Conservation (phyloP, 2,888 invertebrate genomes). For the Cloeon dipterum region DNA sequence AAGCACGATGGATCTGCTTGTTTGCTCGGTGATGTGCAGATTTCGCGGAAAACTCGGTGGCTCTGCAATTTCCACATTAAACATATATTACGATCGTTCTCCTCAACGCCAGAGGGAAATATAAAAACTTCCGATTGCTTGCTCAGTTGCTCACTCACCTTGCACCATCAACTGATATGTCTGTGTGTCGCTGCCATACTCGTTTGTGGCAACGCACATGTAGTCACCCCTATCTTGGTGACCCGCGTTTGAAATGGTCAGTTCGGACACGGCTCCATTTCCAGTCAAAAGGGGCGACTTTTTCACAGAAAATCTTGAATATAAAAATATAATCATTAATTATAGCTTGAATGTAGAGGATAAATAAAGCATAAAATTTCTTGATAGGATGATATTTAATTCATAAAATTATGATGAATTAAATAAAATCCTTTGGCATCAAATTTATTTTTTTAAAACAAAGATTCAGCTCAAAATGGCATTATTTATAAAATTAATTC, state of each 20-base stretch:
- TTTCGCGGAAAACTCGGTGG: conserved; percentile 35
- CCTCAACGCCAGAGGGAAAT: too few species aligned
- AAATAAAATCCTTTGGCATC: too few species aligned
- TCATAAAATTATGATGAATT: too few species aligned
- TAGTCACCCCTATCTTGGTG: conserved; percentile 31
- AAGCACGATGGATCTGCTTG: conserved; percentile 28
- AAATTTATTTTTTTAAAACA: too few species aligned
- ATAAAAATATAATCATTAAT: too few species aligned
- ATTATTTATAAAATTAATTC: too few species aligned
- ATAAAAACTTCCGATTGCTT: too few species aligned
- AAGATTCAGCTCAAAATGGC: too few species aligned
- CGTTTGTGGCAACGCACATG: conserved; percentile 33
- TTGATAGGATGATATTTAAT: too few species aligned
- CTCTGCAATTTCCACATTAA: conserved; percentile 29
- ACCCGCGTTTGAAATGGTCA: conserved; percentile 28
- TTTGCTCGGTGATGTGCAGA: conserved; percentile 27
- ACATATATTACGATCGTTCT: too few species aligned
- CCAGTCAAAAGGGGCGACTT: conserved; percentile 16
- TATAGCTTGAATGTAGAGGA: too few species aligned
- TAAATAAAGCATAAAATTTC: too few species aligned
- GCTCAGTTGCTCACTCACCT: conserved; percentile 18
- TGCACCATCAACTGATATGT: conserved; percentile 20
- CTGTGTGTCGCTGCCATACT: conserved; percentile 31
- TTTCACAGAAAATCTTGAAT: conserved; percentile 16
- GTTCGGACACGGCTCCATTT: conserved; percentile 24